Percentiles rank a stretch among this genome's conserved stretches.
These are phyloP conservation scores for Talpa occidentalis DNA, from an alignment of 2,113 vertebrate genomes.

Conservation along the genomic window DNA sequence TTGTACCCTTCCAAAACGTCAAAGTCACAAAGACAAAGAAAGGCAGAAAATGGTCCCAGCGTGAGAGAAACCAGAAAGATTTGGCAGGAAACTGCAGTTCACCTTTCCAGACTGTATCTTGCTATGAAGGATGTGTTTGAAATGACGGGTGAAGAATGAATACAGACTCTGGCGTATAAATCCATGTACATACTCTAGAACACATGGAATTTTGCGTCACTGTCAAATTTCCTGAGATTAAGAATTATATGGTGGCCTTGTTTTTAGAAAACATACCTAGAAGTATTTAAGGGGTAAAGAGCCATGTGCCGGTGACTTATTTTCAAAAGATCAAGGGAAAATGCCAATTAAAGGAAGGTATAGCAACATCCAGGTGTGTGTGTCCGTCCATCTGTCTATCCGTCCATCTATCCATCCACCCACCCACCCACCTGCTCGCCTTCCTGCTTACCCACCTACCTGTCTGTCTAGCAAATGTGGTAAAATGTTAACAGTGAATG, in stretches of 20 bases:
- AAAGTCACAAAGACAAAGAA: not conserved
- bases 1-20: not conserved
- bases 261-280: not conserved
- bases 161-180: not conserved
- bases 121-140: not conserved
- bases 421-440: not conserved
- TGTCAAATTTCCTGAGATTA: not conserved
- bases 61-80: slow-evolving; percentile 24
- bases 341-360: not conserved
- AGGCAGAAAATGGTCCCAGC: not conserved
- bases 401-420: not conserved
- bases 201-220: not conserved
- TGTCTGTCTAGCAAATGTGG: not conserved
- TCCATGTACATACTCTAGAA: not conserved
- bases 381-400: not conserved
- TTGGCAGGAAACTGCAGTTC: not conserved
- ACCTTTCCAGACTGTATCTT: not conserved
- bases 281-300: not conserved
- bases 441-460: not conserved
- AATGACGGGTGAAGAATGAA: not conserved
- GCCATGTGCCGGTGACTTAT: not conserved
- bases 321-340: not conserved
- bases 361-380: not conserved
- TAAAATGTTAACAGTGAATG: not conserved
- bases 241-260: not conserved